phyloP scores from a whole-genome alignment of 2,888 invertebrate genomes.

The Agrotis puta region DNA sequence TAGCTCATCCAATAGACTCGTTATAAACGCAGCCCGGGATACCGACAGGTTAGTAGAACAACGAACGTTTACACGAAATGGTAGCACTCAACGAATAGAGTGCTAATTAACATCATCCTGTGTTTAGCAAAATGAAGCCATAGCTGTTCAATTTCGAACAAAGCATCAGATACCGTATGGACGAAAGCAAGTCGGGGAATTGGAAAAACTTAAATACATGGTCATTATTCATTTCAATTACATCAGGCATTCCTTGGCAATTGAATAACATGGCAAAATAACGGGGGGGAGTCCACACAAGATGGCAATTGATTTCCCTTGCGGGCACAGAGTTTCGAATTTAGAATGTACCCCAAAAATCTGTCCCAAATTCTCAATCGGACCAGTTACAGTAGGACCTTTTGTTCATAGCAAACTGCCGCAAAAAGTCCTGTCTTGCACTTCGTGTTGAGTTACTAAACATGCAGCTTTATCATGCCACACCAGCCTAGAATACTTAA shows the following conservation, averaged over 20 bases:
- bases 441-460: background rate
- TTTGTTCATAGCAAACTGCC: background rate
- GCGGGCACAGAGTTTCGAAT: background rate
- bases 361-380: background rate
- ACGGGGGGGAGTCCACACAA: too few species aligned
- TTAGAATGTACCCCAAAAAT: background rate
- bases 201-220: too few species aligned
- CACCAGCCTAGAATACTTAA: slow-evolving; percentile 28
- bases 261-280: too few species aligned
- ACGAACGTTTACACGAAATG: slow-evolving; percentile 52
- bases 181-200: background rate
- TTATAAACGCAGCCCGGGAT: slow-evolving; percentile 48
- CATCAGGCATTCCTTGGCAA: too few species aligned
- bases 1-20: slow-evolving; percentile 48
- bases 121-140: slow-evolving; percentile 43
- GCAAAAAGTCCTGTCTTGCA: background rate
- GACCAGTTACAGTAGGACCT: background rate
- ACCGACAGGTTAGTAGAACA: slow-evolving; percentile 55
- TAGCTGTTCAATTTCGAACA: slow-evolving; percentile 25
- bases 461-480: background rate
- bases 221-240: too few species aligned
- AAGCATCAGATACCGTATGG: background rate
- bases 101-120: slow-evolving; percentile 63
- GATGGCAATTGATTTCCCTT: too few species aligned
- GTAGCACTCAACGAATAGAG: slow-evolving; percentile 22